A percentile compares a stretch with the other conserved stretches of the same genome.
These are phyloP conservation scores for Bellardia pandia DNA, from an alignment of 2,888 invertebrate species.

Conservation along the genomic window DNA sequence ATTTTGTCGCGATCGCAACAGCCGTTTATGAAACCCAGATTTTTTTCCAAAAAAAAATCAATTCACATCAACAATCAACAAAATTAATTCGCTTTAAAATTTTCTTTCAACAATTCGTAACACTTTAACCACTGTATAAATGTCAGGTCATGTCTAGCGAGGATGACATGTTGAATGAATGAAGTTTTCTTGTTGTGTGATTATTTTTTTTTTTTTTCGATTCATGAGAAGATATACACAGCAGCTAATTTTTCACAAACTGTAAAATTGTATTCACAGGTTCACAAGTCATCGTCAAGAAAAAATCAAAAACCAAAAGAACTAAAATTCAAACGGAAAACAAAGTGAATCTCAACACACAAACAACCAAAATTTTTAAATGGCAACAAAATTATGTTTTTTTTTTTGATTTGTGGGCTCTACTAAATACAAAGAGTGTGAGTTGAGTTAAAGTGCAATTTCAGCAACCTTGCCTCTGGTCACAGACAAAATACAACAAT, in stretches of 20 bases:
- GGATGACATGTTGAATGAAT: slow-evolving; percentile 33
- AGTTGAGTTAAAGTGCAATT: neutral
- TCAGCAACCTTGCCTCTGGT: slow-evolving; percentile 66
- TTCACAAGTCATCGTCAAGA: slow-evolving; percentile 57
- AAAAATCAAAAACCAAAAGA: slow-evolving; percentile 5
- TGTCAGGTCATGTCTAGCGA: slow-evolving; percentile 5
- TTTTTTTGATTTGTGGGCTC: neutral
- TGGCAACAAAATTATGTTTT: slow-evolving; percentile 11
- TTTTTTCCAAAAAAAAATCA: no score
- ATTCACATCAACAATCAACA: neutral
- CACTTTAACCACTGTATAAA: neutral
- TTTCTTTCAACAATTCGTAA: no score
- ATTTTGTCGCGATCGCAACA: no score
- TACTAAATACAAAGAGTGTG: slow-evolving; percentile 17
- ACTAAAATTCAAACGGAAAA: slow-evolving; percentile 29
- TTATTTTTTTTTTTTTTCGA: neutral
- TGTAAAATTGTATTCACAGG: slow-evolving; percentile 56
- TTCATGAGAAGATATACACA: slow-evolving; percentile 33
- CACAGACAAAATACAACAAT: slow-evolving; percentile 50
- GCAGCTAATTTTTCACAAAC: slow-evolving; percentile 62
- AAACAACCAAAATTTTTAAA: neutral
- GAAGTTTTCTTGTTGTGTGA: neutral
- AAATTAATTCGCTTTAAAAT: no score
- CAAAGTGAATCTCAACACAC: slow-evolving; percentile 33
- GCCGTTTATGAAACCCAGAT: no score